Base-by-base conservation (phyloP, 2,888 invertebrate genomes). In the Aporophyla nigra region DNA sequence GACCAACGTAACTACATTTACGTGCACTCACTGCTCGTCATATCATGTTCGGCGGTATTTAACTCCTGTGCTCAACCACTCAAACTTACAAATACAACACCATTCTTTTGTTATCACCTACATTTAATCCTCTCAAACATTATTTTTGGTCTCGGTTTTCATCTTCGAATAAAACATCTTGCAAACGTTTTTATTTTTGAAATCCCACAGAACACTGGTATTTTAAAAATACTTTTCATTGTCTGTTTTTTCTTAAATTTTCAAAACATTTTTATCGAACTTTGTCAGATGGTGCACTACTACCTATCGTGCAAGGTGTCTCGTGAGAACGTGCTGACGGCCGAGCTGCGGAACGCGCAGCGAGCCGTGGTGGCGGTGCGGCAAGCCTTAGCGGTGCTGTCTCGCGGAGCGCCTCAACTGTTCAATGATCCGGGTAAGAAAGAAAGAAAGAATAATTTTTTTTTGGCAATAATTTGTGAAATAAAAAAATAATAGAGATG, bases 221-320 rank as follows among this genome's bases (percentile, higher is more conserved):
- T 58, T 58, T 58, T 27, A 27, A 27, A 58, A 19, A n/a, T n/a
- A n/a, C n/a, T n/a, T n/a, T n/a, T n/a, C n/a, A n/a, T n/a, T n/a
- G n/a, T n/a, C n/a, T 54, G 10, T 10, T 56, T 24, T 5, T 56
- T 33, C n/a, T 59, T 10, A 19, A 0, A 0, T 10, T 58, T 19
- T 24, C n/a, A n/a, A 24, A 24, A 14, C 24, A 4, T 40, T 0
- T 16, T 7, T 49, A 2, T n/a, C 62, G 10, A 2, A 7, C 0
- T 4, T 53, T 78, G 65, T 0, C 91, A 97, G 95, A 97, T 97
- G 86, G 97, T 98, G 79, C 97, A 98, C 88, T 98, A 98, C 94
- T 99, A 99, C 94, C 97, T 98, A 71, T 98, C 98, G 90, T 99
- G 99, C 96, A 98, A 98, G 92, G 97, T 98, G 86, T 98, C 98